Conservation (phyloP, 2,888 invertebrate species). For the Conchocele bisecta region DNA sequence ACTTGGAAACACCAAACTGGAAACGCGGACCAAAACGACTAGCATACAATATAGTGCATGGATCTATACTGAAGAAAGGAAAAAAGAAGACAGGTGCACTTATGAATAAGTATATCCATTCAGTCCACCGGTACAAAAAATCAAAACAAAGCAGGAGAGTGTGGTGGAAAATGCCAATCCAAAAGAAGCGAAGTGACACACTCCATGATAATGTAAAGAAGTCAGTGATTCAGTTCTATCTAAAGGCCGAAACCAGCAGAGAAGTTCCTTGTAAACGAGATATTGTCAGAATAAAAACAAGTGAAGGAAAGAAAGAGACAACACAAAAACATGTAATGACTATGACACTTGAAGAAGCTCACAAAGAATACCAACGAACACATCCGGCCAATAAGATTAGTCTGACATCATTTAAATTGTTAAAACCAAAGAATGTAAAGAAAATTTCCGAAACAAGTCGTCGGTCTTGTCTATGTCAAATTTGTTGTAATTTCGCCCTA, state of each 20-base stretch:
- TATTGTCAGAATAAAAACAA: no score
- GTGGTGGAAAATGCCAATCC: no score
- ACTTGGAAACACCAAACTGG: slow-evolving; percentile 14
- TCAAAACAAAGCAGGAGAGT: no score
- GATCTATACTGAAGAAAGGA: slow-evolving; percentile 15
- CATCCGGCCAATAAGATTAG: slow-evolving; percentile 28
- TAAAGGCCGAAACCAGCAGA: no score
- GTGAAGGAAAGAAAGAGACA: no score
- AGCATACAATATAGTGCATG: slow-evolving; percentile 25
- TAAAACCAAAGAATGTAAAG: slow-evolving; percentile 30
- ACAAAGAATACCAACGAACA: background rate
- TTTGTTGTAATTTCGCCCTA: slow-evolving; percentile 29
- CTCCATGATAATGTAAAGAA: no score
- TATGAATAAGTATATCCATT: no score
- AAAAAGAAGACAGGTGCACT: slow-evolving; percentile 7
- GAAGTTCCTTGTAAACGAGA: no score
- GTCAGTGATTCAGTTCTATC: no score
- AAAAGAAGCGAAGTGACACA: no score
- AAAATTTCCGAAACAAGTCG: slow-evolving; percentile 36
- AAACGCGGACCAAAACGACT: slow-evolving; percentile 11
- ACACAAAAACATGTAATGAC: no score
- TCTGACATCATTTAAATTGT: slow-evolving; percentile 24
- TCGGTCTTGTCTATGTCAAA: slow-evolving; percentile 36
- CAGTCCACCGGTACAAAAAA: no score
- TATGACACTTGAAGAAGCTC: slow-evolving; percentile 37